Evolutionary conservation across 2,888 invertebrate genomes (phyloP), one percentile per base, ranked within the genome.

Genomic region (Epistrophe grossulariae): DNA sequence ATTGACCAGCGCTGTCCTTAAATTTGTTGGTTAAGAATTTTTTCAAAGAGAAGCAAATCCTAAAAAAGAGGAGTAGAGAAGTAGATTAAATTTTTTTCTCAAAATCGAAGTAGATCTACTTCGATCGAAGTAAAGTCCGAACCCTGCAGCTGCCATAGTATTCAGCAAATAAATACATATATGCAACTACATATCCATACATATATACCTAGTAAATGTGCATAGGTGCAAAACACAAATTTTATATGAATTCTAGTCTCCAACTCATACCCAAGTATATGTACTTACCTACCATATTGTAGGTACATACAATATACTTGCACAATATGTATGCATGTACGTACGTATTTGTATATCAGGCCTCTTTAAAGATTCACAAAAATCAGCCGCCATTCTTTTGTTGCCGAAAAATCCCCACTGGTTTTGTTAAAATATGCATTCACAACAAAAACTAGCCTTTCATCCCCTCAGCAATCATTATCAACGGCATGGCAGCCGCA

Each of bases 381-480:
- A 35, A 68, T n/a, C 38, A 50, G 48, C 17, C 77, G 57, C 68
- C 31, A 48, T 72, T 19, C 35, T n/a, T 45, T 50, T 68, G 59
- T 43, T 80, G 68, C 68, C 52, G 43, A 81, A 57, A 50, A 71
- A 50, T 64, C 17, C 43, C 50, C 57, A 35, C 57, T 13, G 6
- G n/a, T 62, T 71, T n/a, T 24, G 35, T 62, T 59, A n/a, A 24
- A 55, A 74, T 40, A 40, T 62, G 60, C 68, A 52, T 40, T 50
- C 31, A 28, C 17, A 35, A 64, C 15, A 57, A 57, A 28, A 5
- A n/a, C n/a, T 15, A 31, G n/a, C n/a, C 10, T n/a, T 38, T 4
- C 35, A 11, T 17, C 38, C 55, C 72, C 4, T 17, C 28, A 28
- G 31, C 43, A 59, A 52, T 70, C 59, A 48, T 62, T 35, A 43